These are phyloP conservation scores for Neoniphon sammara DNA, from an alignment of 2,797 vertebrate genomes.

Conservation along the genomic window DNA sequence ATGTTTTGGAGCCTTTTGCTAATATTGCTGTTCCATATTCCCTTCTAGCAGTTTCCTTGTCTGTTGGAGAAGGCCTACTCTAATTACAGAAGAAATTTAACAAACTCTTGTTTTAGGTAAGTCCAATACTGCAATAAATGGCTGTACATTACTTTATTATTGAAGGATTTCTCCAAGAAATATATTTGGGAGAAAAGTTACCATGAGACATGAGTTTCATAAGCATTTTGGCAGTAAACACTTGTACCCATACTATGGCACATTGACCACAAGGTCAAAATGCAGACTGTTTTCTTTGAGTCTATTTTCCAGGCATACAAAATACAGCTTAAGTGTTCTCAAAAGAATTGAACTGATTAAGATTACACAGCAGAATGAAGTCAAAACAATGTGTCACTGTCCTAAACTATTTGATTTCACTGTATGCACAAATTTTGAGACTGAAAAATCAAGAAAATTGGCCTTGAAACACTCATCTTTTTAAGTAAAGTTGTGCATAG, in stretches of 20 bases:
- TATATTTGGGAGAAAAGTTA: neutral
- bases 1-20: neutral
- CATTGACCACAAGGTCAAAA: neutral
- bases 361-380: neutral
- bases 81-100: conserved; percentile 78
- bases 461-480: neutral
- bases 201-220: neutral
- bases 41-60: conserved; percentile 74
- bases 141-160: neutral
- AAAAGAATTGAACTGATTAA: neutral
- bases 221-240: neutral
- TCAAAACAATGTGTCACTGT: neutral
- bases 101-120: conserved; percentile 82
- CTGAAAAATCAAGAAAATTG: neutral
- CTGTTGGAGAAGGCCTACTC: conserved; percentile 79
- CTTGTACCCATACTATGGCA: neutral
- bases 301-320: neutral
- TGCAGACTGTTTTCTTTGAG: neutral
- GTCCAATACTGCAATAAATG: conserved; percentile 26
- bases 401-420: neutral
- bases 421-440: neutral
- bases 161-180: neutral
- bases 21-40: conserved; percentile 32
- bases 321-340: neutral
- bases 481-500: too few species aligned